phyloP scores from a whole-genome alignment of 2,113 vertebrate genomes.

The Himantopus leucocephalus region DNA sequence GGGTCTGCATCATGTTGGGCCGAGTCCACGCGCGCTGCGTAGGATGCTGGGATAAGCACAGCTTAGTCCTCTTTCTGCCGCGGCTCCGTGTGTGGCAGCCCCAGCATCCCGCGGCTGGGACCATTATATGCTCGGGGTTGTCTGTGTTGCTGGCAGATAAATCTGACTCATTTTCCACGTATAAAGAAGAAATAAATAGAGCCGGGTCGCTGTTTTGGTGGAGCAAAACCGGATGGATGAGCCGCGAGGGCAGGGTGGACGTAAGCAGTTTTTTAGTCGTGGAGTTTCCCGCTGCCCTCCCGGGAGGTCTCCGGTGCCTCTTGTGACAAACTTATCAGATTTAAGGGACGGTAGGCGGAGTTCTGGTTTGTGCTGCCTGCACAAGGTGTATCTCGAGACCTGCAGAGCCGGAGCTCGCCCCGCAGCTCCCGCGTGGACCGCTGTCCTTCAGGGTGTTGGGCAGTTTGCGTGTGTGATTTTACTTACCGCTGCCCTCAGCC shows the following conservation, averaged over 20 bases:
- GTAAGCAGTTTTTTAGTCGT: neutral
- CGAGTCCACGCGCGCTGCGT: rapidly evolving
- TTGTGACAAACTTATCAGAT: neutral
- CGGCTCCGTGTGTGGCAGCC: rapidly evolving
- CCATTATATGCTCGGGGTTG: neutral
- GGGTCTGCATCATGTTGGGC: rapidly evolving
- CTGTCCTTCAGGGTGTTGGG: neutral
- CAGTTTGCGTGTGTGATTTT: neutral
- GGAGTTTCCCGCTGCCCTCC: neutral
- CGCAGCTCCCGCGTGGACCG: rapidly evolving
- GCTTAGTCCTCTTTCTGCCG: neutral
- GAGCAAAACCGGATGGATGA: neutral
- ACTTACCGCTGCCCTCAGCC: neutral
- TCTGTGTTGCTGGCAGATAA: neutral
- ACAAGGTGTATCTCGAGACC: neutral
- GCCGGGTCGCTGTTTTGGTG: neutral
- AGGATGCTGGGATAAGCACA: neutral
- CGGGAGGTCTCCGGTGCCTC: neutral
- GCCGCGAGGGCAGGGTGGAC: neutral
- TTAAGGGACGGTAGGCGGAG: neutral
- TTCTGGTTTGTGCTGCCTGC: neutral
- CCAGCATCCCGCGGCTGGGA: neutral
- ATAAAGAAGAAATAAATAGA: neutral
- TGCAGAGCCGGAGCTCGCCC: rapidly evolving
- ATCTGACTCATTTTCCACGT: neutral